These are phyloP conservation scores for Pan paniscus DNA, from an alignment of 2,113 vertebrate genomes.

Conservation along the genomic window DNA sequence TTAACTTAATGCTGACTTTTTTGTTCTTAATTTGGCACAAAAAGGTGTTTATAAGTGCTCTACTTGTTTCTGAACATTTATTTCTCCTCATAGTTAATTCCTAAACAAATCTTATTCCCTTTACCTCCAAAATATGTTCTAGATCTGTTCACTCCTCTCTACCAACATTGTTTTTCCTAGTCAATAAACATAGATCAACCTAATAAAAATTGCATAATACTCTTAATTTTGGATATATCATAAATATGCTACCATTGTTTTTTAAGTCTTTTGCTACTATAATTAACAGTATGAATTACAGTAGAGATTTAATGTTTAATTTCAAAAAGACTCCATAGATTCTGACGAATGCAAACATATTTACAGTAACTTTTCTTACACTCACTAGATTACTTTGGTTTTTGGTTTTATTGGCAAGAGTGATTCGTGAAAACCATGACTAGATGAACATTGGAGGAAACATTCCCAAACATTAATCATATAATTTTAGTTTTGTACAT, in stretches of 20 bases:
- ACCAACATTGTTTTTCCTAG: background rate
- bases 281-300: background rate
- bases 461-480: background rate
- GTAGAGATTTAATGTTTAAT: background rate
- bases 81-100: background rate
- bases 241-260: background rate
- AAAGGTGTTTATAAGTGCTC: background rate
- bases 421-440: background rate
- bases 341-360: background rate
- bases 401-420: background rate
- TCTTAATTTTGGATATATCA: background rate
- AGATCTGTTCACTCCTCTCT: background rate
- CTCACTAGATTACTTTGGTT: background rate
- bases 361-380: background rate
- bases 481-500: background rate
- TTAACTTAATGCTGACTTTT: background rate
- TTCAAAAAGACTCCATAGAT: background rate
- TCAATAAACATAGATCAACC: background rate
- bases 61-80: background rate
- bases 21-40: background rate
- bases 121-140: background rate
- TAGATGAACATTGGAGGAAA: background rate
- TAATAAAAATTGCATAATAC: background rate
- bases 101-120: background rate
- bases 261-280: constrained; percentile 37